Evolutionary conservation across 2,888 invertebrate genomes (phyloP).

Genomic region (Iphiclides podalirius): DNA sequence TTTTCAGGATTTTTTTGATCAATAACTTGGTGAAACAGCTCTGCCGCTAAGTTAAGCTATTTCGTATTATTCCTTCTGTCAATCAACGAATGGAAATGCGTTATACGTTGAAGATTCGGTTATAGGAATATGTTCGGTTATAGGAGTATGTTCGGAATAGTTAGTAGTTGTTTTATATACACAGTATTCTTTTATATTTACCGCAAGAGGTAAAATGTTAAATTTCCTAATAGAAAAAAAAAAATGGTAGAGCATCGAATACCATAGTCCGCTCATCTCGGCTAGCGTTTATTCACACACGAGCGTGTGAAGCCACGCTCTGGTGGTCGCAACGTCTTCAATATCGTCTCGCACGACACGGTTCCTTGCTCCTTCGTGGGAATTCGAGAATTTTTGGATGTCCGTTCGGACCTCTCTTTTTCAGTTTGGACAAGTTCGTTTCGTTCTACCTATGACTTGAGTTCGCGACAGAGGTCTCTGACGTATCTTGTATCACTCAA

Average conservation of each 20-base stretch:
- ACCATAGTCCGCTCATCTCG: slow-evolving; percentile 39
- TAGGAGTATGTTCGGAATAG: no score
- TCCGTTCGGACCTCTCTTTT: slow-evolving; percentile 10
- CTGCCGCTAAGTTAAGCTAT: no score
- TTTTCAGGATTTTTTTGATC: no score
- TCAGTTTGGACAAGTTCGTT: not conserved
- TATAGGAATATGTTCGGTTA: no score
- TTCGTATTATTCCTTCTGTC: no score
- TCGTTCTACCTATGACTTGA: not conserved
- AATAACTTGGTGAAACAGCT: no score
- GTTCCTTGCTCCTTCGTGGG: slow-evolving; percentile 39
- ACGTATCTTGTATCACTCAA: no score
- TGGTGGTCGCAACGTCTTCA: slow-evolving; percentile 41
- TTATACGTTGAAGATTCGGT: no score
- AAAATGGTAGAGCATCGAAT: slow-evolving; percentile 22
- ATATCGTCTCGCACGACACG: slow-evolving; percentile 46
- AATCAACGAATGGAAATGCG: no score
- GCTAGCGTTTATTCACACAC: slow-evolving; percentile 41
- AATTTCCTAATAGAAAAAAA: slow-evolving; percentile 27
- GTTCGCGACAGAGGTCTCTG: no score
- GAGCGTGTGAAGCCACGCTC: slow-evolving; percentile 43
- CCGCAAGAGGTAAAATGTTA: slow-evolving; percentile 6
- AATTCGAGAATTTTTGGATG: slow-evolving; percentile 24
- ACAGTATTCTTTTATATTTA: not conserved
- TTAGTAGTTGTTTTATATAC: no score